Evolutionary conservation across 2,888 invertebrate genomes (phyloP).

Genomic region (Ryuthela nishihirai): DNA sequence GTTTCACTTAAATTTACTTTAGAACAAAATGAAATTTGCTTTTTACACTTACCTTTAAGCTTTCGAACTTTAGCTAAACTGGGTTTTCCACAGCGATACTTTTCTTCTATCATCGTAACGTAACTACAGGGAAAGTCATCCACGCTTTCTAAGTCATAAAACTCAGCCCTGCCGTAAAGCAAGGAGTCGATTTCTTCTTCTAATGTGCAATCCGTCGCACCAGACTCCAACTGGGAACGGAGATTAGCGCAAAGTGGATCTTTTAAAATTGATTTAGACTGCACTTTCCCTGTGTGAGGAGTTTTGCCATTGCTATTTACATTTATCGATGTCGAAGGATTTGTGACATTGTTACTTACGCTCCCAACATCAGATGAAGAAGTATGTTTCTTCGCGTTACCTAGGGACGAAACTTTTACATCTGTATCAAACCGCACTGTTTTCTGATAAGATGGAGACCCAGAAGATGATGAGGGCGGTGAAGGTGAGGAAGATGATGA

Average conservation of each 20-base stretch:
- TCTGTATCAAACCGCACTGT: conserved; percentile 42
- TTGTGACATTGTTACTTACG: too few species aligned
- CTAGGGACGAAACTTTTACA: conserved; percentile 29
- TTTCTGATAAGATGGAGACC: conserved; percentile 29
- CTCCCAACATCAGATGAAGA: too few species aligned
- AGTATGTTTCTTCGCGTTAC: too few species aligned
- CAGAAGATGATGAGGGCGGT: neutral
- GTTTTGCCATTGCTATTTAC: neutral
- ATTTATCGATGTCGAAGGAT: too few species aligned
- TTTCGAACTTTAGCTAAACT: conserved; percentile 38
- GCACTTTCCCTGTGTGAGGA: neutral
- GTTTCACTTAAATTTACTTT: too few species aligned
- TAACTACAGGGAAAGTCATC: conserved; percentile 43
- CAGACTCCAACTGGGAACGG: conserved; percentile 39
- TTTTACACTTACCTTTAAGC: conserved; percentile 29
- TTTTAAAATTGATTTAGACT: conserved; percentile 43
- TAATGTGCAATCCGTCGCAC: conserved; percentile 34
- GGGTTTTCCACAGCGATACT: conserved; percentile 40
- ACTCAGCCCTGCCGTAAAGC: conserved; percentile 45
- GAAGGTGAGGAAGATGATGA: too few species aligned
- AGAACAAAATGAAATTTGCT: too few species aligned
- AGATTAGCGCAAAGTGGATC: conserved; percentile 43
- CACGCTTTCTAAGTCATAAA: conserved; percentile 37
- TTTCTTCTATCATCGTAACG: conserved; percentile 44
- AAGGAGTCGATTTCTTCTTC: conserved; percentile 47